Percentiles rank a stretch among this genome's conserved stretches.
Conservation (phyloP, 1,140 invertebrate genomes). For the Rhynchophorus ferrugineus region DNA sequence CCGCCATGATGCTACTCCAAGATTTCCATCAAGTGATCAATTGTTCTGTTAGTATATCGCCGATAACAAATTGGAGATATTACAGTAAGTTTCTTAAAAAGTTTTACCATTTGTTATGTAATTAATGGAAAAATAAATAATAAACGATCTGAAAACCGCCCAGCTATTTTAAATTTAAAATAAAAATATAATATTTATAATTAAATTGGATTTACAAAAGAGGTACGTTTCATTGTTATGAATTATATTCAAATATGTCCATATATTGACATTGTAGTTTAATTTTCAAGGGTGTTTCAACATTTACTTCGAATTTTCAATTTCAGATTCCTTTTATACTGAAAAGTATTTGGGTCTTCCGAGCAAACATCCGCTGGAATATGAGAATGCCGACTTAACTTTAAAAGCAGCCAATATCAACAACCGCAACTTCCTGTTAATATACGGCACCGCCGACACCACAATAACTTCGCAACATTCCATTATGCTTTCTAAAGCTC, state of each 20-base stretch:
- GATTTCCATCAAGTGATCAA: conserved; percentile 63
- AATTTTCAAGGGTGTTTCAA: no score
- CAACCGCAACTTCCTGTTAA: conserved; percentile 54
- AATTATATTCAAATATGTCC: no score
- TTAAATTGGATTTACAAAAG: no score
- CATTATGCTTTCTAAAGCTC: conserved; percentile 66
- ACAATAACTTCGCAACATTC: conserved; percentile 79
- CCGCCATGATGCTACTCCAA: conserved; percentile 64
- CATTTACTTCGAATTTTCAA: no score
- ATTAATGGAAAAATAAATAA: no score
- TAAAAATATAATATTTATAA: no score
- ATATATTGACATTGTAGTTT: no score
- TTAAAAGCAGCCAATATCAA: conserved; percentile 58
- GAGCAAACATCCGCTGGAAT: conserved; percentile 55
- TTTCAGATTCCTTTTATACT: conserved; percentile 72
- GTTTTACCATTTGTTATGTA: no score
- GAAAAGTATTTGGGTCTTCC: conserved; percentile 73
- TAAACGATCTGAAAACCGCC: no score
- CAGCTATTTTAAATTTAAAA: no score
- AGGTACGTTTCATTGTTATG: no score
- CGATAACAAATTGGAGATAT: conserved; percentile 71
- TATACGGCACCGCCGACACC: conserved; percentile 75
- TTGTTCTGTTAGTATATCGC: conserved; percentile 74
- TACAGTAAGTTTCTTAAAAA: conserved; percentile 77
- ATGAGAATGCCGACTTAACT: conserved; percentile 67